A percentile compares a stretch with the other conserved stretches of the same genome.
phyloP scores from a whole-genome alignment of 1,140 invertebrate genomes.

The Lepidurus couesii region DNA sequence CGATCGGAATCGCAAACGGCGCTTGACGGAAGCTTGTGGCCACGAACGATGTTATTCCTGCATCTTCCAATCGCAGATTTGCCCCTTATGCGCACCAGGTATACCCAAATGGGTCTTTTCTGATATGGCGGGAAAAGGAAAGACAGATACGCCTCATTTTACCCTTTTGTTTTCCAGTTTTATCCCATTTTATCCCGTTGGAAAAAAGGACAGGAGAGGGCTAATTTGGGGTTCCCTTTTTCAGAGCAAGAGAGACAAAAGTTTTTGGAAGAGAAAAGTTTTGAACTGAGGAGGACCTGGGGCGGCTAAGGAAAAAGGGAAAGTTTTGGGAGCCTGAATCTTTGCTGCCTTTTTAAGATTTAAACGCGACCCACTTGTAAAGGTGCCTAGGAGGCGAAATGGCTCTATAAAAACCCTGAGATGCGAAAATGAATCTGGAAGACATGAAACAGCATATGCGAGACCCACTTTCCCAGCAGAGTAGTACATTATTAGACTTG shows the following conservation, averaged over 20 bases:
- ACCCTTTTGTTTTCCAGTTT: background rate
- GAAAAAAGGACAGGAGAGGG: background rate
- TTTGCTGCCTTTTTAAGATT: background rate
- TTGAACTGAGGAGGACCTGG: background rate
- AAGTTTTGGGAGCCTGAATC: background rate
- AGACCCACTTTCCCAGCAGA: conserved; percentile 1
- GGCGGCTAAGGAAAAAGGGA: background rate
- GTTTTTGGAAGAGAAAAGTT: background rate
- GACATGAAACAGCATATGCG: background rate
- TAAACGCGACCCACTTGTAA: conserved; percentile 18
- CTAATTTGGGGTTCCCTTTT: background rate
- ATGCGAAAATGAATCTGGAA: conserved; percentile 9
- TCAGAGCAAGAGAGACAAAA: background rate
- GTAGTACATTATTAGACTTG: background rate
- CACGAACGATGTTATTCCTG: conserved; percentile 91
- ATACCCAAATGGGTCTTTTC: background rate
- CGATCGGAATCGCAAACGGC: conserved; percentile 89
- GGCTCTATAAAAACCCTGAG: background rate
- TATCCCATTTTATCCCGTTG: background rate
- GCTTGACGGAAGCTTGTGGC: conserved; percentile 86
- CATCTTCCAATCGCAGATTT: conserved; percentile 82
- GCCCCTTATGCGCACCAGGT: conserved; percentile 66
- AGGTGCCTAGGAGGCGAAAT: background rate
- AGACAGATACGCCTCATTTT: background rate
- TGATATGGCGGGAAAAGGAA: too few species aligned